Percentiles rank a stretch among this genome's conserved stretches.
These are phyloP conservation scores for Cephus rjabovi DNA, from an alignment of 2,888 invertebrate genomes.

Conservation along the genomic window DNA sequence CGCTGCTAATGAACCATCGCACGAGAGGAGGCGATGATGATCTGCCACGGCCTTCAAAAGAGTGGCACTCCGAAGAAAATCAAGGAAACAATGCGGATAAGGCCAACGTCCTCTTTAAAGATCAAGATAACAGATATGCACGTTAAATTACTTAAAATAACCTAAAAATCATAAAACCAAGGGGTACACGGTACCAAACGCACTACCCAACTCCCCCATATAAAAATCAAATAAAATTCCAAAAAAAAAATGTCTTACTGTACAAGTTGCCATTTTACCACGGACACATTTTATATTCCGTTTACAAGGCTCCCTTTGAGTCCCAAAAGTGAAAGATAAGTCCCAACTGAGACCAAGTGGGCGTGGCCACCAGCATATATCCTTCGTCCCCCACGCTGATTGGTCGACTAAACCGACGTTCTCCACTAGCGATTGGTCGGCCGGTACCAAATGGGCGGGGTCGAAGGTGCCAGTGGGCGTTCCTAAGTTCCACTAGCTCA, in stretches of 20 bases:
- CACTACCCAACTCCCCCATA: not conserved
- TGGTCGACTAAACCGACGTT: not conserved
- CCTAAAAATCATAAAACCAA: not conserved
- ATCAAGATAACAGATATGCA: not conserved
- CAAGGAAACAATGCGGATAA: not conserved
- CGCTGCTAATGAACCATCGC: conserved; percentile 32
- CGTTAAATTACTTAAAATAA: not conserved
- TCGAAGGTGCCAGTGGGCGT: conserved; percentile 22
- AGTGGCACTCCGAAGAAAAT: not conserved
- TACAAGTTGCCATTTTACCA: not conserved
- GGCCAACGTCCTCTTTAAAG: not conserved
- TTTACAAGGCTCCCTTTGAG: not conserved
- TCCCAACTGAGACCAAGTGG: not conserved
- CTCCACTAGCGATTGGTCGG: not conserved
- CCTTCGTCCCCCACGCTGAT: not conserved
- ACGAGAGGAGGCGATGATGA: conserved; percentile 26
- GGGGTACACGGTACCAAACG: accelerated
- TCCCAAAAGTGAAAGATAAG: not conserved
- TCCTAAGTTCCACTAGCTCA: conserved; percentile 25
- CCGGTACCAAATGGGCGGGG: conserved; percentile 16
- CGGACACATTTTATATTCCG: not conserved
- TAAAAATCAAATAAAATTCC: not conserved
- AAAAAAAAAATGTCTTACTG: not conserved
- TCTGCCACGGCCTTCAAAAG: conserved; percentile 24
- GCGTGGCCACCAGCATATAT: not conserved